Percentiles rank a stretch among this genome's conserved stretches.
Evolutionary conservation across 2,113 vertebrate species (phyloP).

Genomic region (Gavia stellata): DNA sequence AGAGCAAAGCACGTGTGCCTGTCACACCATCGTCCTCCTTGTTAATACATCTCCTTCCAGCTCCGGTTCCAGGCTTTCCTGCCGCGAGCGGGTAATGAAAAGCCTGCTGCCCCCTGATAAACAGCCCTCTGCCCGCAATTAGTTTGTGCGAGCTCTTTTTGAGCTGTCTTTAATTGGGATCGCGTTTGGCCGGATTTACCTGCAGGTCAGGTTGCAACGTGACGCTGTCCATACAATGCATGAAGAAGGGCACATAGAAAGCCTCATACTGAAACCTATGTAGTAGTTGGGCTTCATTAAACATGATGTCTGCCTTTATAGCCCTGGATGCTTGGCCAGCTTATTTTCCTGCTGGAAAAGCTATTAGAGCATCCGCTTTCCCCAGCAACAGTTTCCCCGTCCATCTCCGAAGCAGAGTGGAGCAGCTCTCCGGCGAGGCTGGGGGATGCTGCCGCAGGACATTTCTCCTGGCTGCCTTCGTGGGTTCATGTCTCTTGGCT

Average conservation of each 20-base stretch:
- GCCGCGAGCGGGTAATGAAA: not conserved
- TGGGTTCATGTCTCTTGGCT: not conserved
- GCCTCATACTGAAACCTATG: not conserved
- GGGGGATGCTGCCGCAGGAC: not conserved
- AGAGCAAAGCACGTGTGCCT: not conserved
- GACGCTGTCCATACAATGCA: accelerated
- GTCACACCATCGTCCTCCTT: not conserved
- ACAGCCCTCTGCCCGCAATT: not conserved
- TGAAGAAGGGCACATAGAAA: not conserved
- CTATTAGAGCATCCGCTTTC: not conserved
- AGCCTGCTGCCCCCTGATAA: not conserved
- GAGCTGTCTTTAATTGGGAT: not conserved
- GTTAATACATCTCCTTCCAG: not conserved
- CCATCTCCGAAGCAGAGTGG: not conserved
- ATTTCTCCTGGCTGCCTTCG: not conserved
- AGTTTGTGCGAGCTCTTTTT: accelerated
- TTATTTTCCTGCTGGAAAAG: not conserved
- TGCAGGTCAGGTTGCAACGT: accelerated
- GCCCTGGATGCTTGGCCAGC: not conserved
- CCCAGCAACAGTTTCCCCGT: not conserved
- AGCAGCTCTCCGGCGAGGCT: not conserved
- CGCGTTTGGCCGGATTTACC: not conserved
- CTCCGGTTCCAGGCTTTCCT: not conserved
- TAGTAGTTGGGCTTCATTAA: not conserved
- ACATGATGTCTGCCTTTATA: not conserved